These are phyloP conservation scores for Jaculus jaculus DNA, from an alignment of 2,113 vertebrate genomes.

Conservation along the genomic window DNA sequence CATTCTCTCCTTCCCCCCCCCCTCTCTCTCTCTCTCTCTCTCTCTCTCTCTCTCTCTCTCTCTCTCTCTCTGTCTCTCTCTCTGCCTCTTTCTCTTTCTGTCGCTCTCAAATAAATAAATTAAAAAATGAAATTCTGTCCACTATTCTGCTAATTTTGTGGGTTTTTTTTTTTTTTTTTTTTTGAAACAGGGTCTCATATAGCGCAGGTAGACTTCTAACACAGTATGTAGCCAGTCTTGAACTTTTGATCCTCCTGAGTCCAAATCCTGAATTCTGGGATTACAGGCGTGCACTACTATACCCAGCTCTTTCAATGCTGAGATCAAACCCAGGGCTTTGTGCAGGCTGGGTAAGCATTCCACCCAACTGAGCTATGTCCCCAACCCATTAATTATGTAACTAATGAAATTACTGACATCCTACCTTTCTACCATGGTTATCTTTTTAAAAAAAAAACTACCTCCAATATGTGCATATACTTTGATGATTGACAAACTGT, in stretches of 20 bases:
- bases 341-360: background rate
- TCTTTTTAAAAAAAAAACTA: background rate
- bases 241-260: background rate
- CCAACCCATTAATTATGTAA: background rate
- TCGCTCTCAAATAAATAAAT: too few relatives aligned
- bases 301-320: background rate
- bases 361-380: background rate
- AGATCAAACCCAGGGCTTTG: background rate
- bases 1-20: too few relatives aligned
- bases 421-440: background rate
- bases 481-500: background rate
- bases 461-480: background rate
- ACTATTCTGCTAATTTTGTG: background rate
- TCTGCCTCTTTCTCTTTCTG: too few relatives aligned
- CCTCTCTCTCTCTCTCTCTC: too few relatives aligned
- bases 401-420: slow-evolving; percentile 17
- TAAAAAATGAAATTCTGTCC: too few relatives aligned
- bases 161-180: background rate
- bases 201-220: background rate
- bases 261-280: background rate
- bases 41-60: too few relatives aligned
- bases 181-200: background rate
- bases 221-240: background rate
- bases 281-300: background rate
- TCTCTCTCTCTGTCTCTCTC: too few relatives aligned